phyloP scores from a whole-genome alignment of 2,113 vertebrate genomes.

The Phainopepla nitens region DNA sequence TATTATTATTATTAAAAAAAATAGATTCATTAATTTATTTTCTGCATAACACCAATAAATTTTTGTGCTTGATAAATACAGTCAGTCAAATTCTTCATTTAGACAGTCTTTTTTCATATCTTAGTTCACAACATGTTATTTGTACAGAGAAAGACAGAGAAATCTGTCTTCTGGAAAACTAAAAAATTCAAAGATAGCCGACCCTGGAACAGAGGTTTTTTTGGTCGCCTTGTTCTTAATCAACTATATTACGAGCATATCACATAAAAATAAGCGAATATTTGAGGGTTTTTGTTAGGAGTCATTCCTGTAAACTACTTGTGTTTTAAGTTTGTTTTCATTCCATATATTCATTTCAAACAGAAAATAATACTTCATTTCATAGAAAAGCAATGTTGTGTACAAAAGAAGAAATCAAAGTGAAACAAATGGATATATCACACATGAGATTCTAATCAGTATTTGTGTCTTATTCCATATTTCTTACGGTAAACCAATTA shows the following conservation, averaged over 20 bases:
- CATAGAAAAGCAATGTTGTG: neutral
- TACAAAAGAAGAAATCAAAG: neutral
- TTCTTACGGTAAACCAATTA: neutral
- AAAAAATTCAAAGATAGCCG: neutral
- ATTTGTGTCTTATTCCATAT: neutral
- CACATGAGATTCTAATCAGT: neutral
- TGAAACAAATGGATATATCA: neutral
- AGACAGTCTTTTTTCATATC: neutral
- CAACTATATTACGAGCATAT: neutral
- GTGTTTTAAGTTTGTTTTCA: neutral
- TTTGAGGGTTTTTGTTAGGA: neutral
- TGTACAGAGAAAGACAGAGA: neutral
- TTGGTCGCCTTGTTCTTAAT: neutral
- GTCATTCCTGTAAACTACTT: neutral
- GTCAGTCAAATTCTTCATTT: neutral
- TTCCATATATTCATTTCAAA: neutral
- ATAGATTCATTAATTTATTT: neutral
- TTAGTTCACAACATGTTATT: neutral
- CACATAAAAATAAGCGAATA: conserved; percentile 3
- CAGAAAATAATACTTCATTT: neutral
- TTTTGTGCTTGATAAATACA: neutral
- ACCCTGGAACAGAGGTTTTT: neutral
- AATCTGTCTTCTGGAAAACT: neutral
- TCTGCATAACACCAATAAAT: neutral
- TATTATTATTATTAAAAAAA: neutral